Base-by-base conservation (phyloP, 2,888 invertebrate species). In the Diaprepes abbreviatus region DNA sequence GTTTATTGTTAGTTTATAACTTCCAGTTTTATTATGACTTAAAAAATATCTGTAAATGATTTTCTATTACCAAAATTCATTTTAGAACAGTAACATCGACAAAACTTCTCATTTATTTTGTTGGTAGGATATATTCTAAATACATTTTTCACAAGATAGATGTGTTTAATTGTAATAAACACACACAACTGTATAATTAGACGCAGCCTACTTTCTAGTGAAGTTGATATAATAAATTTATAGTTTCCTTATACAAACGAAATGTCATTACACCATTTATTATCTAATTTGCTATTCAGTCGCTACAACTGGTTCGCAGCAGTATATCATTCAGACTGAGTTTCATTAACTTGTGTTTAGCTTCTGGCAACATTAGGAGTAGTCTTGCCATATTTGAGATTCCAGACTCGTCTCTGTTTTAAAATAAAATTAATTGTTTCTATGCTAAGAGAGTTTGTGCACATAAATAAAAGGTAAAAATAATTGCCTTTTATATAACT, bases 331-430 rank as follows among this genome's bases (percentile, higher is more conserved):
- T 50, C 28, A 50, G 48, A n/a, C 10, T 10, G 14, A 28, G 48
- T 50, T 50, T 50, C 48, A 50, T 50, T 50, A 50, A 50, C 48
- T 50, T 50, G 48, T 28, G 28, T 50, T 50, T 50, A 50, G 48
- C 28, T 50, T 14, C 28, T 50, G 48, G 28, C 14, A 21, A 28
- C 48, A 28, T 43, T 43, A 43, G 43, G 19, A 43, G 28, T 28
- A 50, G 48, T 28, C 28, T 28, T 50, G 28, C 48, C 48, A 28
- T 50, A 28, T 50, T 50, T 50, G 16, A 50, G 21, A 50, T 50
- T 50, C 48, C 28, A 14, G 5, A 9, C 28, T 28, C 12, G 48
- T 50, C 14, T 6, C 43, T n/a, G 48, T 28, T 28, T 50, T 50
- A 28, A 14, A 50, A 50, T 28, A 50, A 50, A 28, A 50, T 50